These are phyloP conservation scores for Proisotoma minuta DNA, from an alignment of 2,888 invertebrate genomes.

Conservation along the genomic window DNA sequence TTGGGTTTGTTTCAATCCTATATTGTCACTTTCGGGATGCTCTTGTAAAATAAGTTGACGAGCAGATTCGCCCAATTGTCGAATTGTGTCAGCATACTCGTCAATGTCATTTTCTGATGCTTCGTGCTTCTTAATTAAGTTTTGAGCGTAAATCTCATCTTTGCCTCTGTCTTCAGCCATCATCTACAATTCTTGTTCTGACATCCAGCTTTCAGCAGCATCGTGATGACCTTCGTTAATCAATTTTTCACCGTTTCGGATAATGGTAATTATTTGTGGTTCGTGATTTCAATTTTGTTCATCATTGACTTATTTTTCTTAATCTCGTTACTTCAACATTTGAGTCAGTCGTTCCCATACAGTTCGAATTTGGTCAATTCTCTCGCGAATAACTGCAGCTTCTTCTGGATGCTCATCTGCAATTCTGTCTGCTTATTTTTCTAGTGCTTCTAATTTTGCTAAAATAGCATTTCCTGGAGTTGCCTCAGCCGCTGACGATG, in stretches of 20 bases:
- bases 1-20: conserved; percentile 89
- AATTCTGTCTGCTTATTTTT: conserved; percentile 86
- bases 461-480: too few species aligned
- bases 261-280: conserved; percentile 86
- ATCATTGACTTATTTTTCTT: conserved; percentile 93
- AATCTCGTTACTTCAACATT: conserved; percentile 94
- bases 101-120: conserved; percentile 91
- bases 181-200: conserved; percentile 99
- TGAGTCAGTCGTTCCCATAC: conserved; percentile 96
- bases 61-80: conserved; percentile 92
- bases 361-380: conserved; percentile 82
- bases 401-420: conserved; percentile 85
- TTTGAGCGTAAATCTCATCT: conserved; percentile 97
- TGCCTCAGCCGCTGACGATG: too few species aligned
- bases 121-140: conserved; percentile 99
- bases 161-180: conserved; percentile 99
- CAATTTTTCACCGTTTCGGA: conserved; percentile 90
- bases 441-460: conserved; percentile 89
- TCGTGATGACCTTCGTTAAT: conserved; percentile 95
- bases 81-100: conserved; percentile 94
- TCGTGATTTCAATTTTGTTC: conserved; percentile 98
- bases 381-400: conserved; percentile 80
- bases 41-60: conserved; percentile 81
- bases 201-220: conserved; percentile 97
- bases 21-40: conserved; percentile 85